phyloP scores from a whole-genome alignment of 2,797 vertebrate species.

The Clamator glandarius region DNA sequence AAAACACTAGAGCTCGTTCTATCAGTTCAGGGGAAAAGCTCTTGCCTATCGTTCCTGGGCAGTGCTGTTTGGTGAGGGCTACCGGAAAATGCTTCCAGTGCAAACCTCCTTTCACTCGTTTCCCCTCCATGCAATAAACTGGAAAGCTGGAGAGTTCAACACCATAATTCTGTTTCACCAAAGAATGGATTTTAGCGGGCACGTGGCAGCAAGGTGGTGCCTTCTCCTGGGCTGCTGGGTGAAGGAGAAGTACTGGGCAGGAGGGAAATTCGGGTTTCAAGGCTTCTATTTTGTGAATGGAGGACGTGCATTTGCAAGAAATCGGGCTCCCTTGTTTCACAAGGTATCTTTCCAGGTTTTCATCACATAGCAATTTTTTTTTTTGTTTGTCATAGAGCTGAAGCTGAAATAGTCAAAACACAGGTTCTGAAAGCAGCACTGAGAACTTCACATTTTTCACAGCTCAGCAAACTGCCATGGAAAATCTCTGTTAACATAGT shows the following conservation, averaged over 20 bases:
- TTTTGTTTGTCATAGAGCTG: neutral
- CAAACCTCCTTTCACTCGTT: neutral
- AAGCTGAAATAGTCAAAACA: neutral
- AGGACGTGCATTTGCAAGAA: neutral
- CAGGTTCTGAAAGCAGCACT: neutral
- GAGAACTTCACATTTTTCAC: constrained; percentile 36
- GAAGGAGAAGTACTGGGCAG: neutral
- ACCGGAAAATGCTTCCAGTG: neutral
- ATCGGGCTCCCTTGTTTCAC: neutral
- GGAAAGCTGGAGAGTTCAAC: neutral
- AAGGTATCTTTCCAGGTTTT: neutral
- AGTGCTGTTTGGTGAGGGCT: neutral
- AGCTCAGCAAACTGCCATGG: constrained; percentile 28
- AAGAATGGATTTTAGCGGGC: rapidly evolving
- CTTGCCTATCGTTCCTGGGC: neutral
- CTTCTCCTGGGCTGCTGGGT: neutral
- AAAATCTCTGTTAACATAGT: neutral
- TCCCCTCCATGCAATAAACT: neutral
- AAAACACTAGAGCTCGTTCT: neutral
- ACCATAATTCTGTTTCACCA: neutral
- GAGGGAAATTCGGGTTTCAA: neutral
- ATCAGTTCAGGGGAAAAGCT: neutral
- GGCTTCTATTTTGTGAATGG: neutral
- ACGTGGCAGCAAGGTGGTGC: rapidly evolving
- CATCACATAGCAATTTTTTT: neutral